These are phyloP conservation scores for Escarpia spicata DNA, from an alignment of 2,888 invertebrate genomes.

Conservation along the genomic window DNA sequence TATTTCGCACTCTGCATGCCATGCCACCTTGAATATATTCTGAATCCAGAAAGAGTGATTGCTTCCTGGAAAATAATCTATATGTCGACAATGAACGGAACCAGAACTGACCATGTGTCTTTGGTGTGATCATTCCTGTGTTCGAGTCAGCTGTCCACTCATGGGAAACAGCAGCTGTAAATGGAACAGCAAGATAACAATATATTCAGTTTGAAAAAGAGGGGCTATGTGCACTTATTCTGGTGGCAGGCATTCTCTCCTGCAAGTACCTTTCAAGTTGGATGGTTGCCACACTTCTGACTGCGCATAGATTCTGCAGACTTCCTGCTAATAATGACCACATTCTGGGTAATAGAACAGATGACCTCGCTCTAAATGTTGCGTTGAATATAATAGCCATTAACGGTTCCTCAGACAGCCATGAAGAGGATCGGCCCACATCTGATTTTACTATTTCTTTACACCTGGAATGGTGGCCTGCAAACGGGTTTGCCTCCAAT, in stretches of 20 bases:
- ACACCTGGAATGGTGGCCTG: not conserved
- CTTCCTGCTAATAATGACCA: no score
- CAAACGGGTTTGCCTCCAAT: not conserved
- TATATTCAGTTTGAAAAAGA: not conserved
- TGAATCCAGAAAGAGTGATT: no score
- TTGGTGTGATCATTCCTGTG: conserved; percentile 78
- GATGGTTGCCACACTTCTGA: no score
- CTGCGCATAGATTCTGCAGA: no score
- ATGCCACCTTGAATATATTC: no score
- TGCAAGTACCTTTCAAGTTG: not conserved
- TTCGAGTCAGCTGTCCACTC: conserved; percentile 82
- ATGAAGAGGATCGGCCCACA: not conserved
- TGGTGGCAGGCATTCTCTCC: no score
- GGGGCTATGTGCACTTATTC: no score
- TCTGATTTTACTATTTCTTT: not conserved
- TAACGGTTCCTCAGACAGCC: not conserved
- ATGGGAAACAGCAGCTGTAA: conserved; percentile 68
- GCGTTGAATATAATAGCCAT: not conserved
- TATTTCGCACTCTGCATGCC: no score
- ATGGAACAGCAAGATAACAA: not conserved
- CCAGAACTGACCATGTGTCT: conserved; percentile 68
- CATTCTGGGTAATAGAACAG: no score
- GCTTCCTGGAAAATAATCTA: not conserved
- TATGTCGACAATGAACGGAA: not conserved
- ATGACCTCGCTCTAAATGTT: not conserved